Evolutionary conservation across 2,797 vertebrate genomes (phyloP), one percentile per base, ranked within the genome.

Genomic region (Dendrocincla fuliginosa): DNA sequence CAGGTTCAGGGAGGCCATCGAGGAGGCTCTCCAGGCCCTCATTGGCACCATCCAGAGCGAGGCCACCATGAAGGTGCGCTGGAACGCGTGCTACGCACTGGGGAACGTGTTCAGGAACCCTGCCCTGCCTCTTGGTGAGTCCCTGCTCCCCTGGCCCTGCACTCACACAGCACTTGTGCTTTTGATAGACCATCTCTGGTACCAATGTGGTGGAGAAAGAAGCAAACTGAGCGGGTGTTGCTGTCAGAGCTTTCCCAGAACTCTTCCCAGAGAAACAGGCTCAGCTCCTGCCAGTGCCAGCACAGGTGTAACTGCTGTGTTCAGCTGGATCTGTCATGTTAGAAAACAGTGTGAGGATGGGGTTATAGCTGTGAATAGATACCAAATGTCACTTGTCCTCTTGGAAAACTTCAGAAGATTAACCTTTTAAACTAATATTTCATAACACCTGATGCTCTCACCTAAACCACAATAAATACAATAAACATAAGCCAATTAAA

Each of bases 21-120:
- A 99, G 84, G 99, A 99, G 6, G 98, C 99, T 2, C 97, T 99
- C 60, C 98, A 98, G 77, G 98, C 98, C 64, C 98, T 99, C 16
- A 98, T 99, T n/a, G 98, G 98, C 53, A 99, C 99, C 1, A 98
- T 99, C 63, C 97, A 98, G 73, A 98, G 98, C 3, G 99, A 99
- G n/a, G 98, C 99, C 81, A 99, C 98, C 5, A 99, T 99, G 99
- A 99, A 99, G 96, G 99, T 99, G 84, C 97, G 99, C 56, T 99
- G 99, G 99, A 99, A 99, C 27, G 99, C 99, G 28, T 99, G 99
- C 47, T 99, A 99, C 2, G 99, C 99, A 0, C 92, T 99, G 70
- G 99, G 99, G 28, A 99, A 99, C 32, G 99, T 99, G 0, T 99
- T 99, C 96, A 98, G 98, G 97, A 99, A 99, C 93, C 96, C 98